Percentiles rank a stretch among this genome's conserved stretches.
Evolutionary conservation across 2,113 vertebrate genomes (phyloP).

Genomic region (Anguilla rostrata): DNA sequence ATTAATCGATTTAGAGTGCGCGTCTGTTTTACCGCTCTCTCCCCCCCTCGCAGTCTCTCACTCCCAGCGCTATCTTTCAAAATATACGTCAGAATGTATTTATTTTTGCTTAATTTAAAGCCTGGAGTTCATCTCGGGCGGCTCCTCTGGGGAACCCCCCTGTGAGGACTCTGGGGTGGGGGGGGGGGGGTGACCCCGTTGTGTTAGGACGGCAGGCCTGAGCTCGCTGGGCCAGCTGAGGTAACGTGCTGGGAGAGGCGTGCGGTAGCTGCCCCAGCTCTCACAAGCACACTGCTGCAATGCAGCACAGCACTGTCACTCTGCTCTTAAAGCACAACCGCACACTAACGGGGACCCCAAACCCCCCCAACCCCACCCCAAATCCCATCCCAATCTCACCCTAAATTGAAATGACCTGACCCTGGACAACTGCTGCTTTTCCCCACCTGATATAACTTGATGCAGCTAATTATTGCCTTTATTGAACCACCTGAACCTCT

Average conservation of each 20-base stretch:
- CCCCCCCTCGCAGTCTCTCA: constrained; percentile 16
- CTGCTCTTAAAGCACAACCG: not conserved
- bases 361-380: not conserved
- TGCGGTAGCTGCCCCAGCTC: constrained; percentile 33
- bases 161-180: not conserved
- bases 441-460: not conserved
- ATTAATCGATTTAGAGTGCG: constrained; percentile 61
- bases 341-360: not conserved
- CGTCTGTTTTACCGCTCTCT: constrained; percentile 43
- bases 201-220: not conserved
- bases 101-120: not conserved
- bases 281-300: not conserved
- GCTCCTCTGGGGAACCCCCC: not conserved
- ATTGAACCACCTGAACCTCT: not conserved
- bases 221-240: constrained; percentile 15
- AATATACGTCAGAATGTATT: not conserved
- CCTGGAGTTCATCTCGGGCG: not conserved
- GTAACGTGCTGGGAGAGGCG: constrained; percentile 28
- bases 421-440: not conserved
- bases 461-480: not conserved
- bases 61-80: not conserved
- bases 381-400: not conserved
- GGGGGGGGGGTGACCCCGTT: not conserved
- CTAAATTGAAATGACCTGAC: not conserved
- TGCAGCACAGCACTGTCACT: not conserved